Evolutionary conservation across 1,140 invertebrate genomes (phyloP), one percentile per base, ranked within the genome.

Genomic region (Calliphora vicina): DNA sequence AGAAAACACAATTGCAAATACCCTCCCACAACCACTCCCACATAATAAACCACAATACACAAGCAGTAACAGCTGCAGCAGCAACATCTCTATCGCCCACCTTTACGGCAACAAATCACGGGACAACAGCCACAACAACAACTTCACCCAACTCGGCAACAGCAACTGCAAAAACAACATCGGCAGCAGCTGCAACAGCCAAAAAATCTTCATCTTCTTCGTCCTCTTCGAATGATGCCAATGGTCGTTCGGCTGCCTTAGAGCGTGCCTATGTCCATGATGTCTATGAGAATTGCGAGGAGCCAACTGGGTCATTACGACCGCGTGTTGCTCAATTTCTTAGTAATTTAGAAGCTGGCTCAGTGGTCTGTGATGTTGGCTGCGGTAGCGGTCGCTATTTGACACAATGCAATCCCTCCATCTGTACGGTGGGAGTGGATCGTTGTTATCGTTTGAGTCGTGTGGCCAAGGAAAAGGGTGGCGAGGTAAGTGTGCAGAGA

Each of bases 221-320:
- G n/a, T 83, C 72, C 4, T n/a, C 82, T 15, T 50, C 80, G 5
- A 88, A 86, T 84, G 88, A 90, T 86, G 85, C 89, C 82, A 90
- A 86, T 82, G 89, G 90, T 82, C 92, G 93, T 84, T 93, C 92
- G 67, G 93, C 97, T 85, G 97, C 96, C 86, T 93, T 98, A 87
- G 97, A 98, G 92, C 95, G 97, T 91, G 96, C 96, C 81, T 98
- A 98, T 91, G 97, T 99, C 23, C 97, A 98, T 91, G 97, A 98
- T 88, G 97, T 98, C 81, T 99, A 98, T 92, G 95, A 97, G 88
- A 95, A 95, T 85, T 96, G 95, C 84, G 93, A 94, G 85, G 93
- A 94, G 91, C 94, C 95, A 26, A 94, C 92, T 82, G 93, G 94
- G 84, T 94, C 94, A 83, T 93, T 94, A 35, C 97, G 97, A 94